Evolutionary conservation across 2,113 vertebrate species (phyloP).

Genomic region (Pelusios castaneus): DNA sequence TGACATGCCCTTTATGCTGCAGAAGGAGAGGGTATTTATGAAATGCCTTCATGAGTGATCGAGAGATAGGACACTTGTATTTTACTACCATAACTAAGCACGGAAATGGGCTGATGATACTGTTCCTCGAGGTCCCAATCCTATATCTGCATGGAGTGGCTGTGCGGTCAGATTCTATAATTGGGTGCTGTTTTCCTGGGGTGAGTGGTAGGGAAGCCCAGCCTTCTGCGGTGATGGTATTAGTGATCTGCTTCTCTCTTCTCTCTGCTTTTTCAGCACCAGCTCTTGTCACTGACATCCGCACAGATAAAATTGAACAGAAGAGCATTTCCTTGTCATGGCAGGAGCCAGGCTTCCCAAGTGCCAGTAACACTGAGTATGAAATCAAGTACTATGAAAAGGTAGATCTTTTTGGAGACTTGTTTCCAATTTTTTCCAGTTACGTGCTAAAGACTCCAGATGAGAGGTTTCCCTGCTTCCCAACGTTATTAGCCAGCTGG

Average conservation of each 20-base stretch:
- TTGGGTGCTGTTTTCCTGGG: background rate
- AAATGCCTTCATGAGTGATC: too few relatives aligned
- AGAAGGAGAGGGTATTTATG: background rate
- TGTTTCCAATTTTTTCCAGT: background rate
- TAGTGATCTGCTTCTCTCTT: background rate
- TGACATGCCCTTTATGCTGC: background rate
- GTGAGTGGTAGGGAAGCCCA: too few relatives aligned
- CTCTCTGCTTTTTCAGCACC: conserved; percentile 71
- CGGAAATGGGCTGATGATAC: too few relatives aligned
- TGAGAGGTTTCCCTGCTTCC: fast-evolving
- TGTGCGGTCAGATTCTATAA: background rate
- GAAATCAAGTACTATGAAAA: conserved; percentile 97
- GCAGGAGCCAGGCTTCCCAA: conserved; percentile 79
- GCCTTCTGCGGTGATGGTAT: background rate
- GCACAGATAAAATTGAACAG: conserved; percentile 88
- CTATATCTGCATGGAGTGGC: background rate
- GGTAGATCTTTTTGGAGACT: conserved; percentile 73
- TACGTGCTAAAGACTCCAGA: fast-evolving
- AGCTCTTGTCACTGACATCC: conserved; percentile 85
- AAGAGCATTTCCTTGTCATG: conserved; percentile 90
- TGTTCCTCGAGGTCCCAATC: background rate
- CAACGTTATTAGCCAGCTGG: background rate
- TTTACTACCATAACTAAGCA: background rate
- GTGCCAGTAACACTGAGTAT: conserved; percentile 87
- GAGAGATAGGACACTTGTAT: too few relatives aligned